Percentiles rank a stretch among this genome's conserved stretches.
These are phyloP conservation scores for Sander vitreus DNA, from an alignment of 2,113 vertebrate genomes.

Conservation along the genomic window DNA sequence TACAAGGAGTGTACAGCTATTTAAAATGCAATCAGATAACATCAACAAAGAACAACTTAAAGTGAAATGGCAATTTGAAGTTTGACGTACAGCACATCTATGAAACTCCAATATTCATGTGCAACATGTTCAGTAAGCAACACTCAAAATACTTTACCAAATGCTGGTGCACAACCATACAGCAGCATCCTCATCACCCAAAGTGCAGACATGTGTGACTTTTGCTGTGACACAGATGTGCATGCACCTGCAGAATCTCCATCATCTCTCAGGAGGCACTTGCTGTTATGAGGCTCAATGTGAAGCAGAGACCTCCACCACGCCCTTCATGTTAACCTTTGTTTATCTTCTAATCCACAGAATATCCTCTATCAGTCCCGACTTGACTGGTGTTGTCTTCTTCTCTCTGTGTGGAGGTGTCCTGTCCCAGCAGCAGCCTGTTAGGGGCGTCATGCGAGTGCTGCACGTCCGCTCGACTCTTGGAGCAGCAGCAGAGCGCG, in stretches of 20 bases:
- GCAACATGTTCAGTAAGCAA: neutral
- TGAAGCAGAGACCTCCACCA: neutral
- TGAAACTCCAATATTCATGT: neutral
- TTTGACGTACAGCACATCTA: neutral
- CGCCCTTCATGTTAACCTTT: neutral
- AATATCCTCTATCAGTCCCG: slow-evolving; percentile 48
- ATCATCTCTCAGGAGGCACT: slow-evolving; percentile 30
- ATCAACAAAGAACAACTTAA: neutral
- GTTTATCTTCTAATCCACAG: neutral
- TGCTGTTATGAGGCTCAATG: slow-evolving; percentile 35
- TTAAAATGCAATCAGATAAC: slow-evolving; percentile 5
- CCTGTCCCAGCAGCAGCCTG: slow-evolving; percentile 23
- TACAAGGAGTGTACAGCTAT: neutral
- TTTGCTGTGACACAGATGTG: slow-evolving; percentile 23
- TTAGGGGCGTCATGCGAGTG: neutral
- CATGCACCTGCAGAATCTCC: slow-evolving; percentile 55
- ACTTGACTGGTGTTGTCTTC: slow-evolving; percentile 13
- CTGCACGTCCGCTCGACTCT: neutral
- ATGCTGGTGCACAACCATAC: slow-evolving; percentile 3
- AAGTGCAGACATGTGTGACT: slow-evolving; percentile 47
- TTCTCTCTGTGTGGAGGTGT: slow-evolving; percentile 33
- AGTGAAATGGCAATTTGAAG: neutral
- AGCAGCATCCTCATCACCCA: slow-evolving; percentile 33
- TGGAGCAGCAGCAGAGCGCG: slow-evolving; percentile 77
- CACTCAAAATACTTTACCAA: slow-evolving; percentile 2